Evolutionary conservation across 2,113 vertebrate species (phyloP), one percentile per base, ranked within the genome.

Genomic region (Actenoides hombroni): DNA sequence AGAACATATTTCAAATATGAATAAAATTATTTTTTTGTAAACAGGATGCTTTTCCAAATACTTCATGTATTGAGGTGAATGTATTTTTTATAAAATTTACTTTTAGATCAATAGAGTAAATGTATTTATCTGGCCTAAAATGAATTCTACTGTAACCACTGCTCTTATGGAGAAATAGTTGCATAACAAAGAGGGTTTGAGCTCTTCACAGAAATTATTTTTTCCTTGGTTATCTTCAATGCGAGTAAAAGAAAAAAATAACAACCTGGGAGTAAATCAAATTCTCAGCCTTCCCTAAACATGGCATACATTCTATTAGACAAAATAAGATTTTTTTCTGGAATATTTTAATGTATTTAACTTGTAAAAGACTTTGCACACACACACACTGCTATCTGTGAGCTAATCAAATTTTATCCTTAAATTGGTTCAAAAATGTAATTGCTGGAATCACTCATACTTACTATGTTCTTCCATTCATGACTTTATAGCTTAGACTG

Each of bases 371-470:
- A 40, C 2, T 51, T 40, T 44, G 3, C 5, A 70, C 11, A 31
- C 4, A 15, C 3, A 20, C 17, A 10, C 1, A 86, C 67, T 18
- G 13, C 2, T 26, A 29, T 26, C 11, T 28, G 5, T 2, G 5
- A 24, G 3, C 2, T 61, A 61, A 57, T 37, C 0, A 51, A 15
- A n/a, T 57, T 51, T 83, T 70, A 46, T 9, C 7, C 3, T 61
- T 54, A 63, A 67, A 4, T 29, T 57, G 13, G 31, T 67, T 46
- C 6, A 12, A 71, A 81, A 73, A 56, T 23, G 2, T 10, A 35
- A 56, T 23, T 11, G 65, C 23, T 63, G 12, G 6, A 64, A 74
- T 68, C 25, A 44, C 5, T 51, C 5, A 37, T 42, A 37, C 10
- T 5, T 49, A 19, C 48, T 39, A 46, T 8, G 2, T 48, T 77